These are phyloP conservation scores for Sciurus carolinensis DNA, from an alignment of 2,797 vertebrate genomes.

Conservation along the genomic window DNA sequence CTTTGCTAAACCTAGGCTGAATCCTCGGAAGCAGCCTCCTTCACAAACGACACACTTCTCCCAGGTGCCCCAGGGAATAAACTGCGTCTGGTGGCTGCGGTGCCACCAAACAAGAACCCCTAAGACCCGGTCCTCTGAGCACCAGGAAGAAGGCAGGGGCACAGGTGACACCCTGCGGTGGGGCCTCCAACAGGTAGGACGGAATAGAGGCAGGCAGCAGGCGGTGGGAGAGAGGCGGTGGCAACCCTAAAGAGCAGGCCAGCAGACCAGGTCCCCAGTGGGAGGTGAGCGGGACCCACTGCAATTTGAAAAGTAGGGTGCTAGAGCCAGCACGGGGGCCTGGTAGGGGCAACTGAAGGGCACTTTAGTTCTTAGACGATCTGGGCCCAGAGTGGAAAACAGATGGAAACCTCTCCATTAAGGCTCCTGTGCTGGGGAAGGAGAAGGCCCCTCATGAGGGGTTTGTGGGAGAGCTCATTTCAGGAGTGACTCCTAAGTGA, in stretches of 20 bases:
- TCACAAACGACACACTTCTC: neutral
- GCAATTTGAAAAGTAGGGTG: rapidly evolving
- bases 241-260: neutral
- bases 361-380: neutral
- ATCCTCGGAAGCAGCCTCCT: neutral
- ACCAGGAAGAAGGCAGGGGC: neutral
- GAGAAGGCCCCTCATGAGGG: slow-evolving; percentile 15
- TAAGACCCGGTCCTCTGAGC: rapidly evolving
- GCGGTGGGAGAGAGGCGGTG: neutral
- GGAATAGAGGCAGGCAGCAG: neutral
- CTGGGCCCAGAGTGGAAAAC: neutral
- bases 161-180: neutral
- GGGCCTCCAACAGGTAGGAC: neutral
- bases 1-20: neutral
- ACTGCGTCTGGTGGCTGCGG: neutral
- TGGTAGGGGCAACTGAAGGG: neutral
- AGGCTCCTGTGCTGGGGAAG: neutral
- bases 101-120: neutral
- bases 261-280: no score
- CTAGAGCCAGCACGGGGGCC: rapidly evolving
- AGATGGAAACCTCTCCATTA: neutral
- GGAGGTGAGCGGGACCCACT: rapidly evolving
- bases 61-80: neutral
- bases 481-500: slow-evolving; percentile 38
- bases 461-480: slow-evolving; percentile 52